Evolutionary conservation across 2,113 vertebrate species (phyloP).

Genomic region (Zosterops hypoxanthus): DNA sequence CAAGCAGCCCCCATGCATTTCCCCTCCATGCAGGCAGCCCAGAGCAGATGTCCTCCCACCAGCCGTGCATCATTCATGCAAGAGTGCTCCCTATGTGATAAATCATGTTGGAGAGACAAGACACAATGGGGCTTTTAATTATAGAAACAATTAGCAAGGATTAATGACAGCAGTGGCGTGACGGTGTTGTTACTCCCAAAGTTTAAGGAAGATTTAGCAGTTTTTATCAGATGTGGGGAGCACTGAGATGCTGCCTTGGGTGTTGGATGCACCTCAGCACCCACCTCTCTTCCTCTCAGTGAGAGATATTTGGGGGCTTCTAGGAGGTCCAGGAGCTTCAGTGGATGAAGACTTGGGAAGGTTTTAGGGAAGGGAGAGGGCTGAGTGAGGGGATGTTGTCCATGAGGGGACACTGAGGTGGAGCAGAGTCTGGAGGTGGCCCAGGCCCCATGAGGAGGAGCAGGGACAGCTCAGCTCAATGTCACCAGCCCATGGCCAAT

Average conservation of each 20-base stretch:
- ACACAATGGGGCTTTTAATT: constrained; percentile 63
- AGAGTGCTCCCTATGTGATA: neutral
- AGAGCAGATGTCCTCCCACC: neutral
- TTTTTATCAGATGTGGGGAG: neutral
- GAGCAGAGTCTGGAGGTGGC: neutral
- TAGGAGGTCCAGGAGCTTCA: neutral
- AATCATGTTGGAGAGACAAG: constrained; percentile 34
- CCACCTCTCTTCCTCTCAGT: neutral
- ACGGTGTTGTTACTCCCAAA: neutral
- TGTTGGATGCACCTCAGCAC: neutral
- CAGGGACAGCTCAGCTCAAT: neutral
- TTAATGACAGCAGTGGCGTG: neutral
- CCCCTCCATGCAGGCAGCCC: neutral
- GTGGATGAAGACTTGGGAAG: neutral
- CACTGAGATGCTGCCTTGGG: neutral
- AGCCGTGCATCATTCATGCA: neutral
- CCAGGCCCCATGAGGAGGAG: neutral
- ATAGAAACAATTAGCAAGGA: constrained; percentile 50
- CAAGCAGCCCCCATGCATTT: neutral
- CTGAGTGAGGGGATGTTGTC: rapidly evolving
- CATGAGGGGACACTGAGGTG: rapidly evolving
- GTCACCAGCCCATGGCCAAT: rapidly evolving
- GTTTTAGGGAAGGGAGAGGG: neutral
- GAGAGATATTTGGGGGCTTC: neutral
- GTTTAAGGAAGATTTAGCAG: neutral